Base-by-base conservation (phyloP, 2,888 invertebrate species). In the Smittia aterrima region DNA sequence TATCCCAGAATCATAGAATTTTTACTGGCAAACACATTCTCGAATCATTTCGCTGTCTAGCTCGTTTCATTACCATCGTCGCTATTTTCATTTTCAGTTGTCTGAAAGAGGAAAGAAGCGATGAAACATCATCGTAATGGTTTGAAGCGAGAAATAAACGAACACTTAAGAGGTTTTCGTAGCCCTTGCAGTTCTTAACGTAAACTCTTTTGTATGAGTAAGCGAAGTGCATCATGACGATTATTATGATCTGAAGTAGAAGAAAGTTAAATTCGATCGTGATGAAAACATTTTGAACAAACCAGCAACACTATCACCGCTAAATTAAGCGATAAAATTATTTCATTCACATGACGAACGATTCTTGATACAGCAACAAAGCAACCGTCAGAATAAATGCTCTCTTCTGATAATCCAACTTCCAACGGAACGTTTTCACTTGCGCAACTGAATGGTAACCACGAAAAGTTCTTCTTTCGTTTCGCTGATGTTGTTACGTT, bases 191-290 rank as follows among this genome's bases (percentile, higher is more conserved):
- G 2, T 6, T 27, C 2, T 13, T 13, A 4, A 1, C 6, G 64
- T 64, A 64, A 27, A 64, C 24, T 64, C 64, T 24, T 13, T 24
- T 27, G 64, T 64, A 64, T 3, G 20, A 24, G 64, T 24, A 64
- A 25, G 20, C 27, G 13, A 27, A 2, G 3, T 20, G 24, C 27
- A 27, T 27, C 1, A 64, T 6, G 25, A 64, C 2, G 9, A 64
- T 64, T 4, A 64, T 24, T 3, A 64, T 16, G 13, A 64, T 9
- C 64, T 64, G 64, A 58, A 22, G 18, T 7, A 22, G 18, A 16
- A 6, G 18, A 47, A 2, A 47, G n/a, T 7, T 16, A 13, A 47
- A 47, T 16, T 47, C 18, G 2, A 47, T 47, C 2, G n/a, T n/a
- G 53, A 47, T 32, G 18, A 47, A 16, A 16, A 47, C 2, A 13